Base-by-base conservation (phyloP, 2,797 vertebrate genomes). In the Petrocephalus sullivani region DNA sequence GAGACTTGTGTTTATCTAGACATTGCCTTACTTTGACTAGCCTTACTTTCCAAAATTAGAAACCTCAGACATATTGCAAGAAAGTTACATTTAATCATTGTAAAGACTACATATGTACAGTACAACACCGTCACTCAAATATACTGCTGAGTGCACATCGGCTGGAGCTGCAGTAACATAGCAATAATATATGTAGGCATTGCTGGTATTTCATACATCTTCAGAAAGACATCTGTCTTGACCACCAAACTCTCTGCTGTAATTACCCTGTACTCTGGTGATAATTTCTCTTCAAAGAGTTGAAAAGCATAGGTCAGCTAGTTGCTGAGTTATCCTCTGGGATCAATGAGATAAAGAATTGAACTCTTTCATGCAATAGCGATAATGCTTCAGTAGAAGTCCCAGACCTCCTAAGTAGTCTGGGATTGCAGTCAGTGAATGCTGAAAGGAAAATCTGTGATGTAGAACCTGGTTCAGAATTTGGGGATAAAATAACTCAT, bases 391-490 rank as follows among this genome's bases (percentile, higher is more conserved):
- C 14, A 58, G n/a, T 86, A 41, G 56, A 86, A 41, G 54, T 14
- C 8, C 33, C 81, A 58, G 56, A 86, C 53, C 53, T 46, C 84
- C 37, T 37, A 57, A 37, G 2, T 16, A 85, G 83, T 33, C 28
- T 60, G 56, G 84, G 19, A 83, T 83, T 83, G 19, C 81, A 54
- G 21, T 83, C n/a, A 54, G 81, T 51, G 81, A 83, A 60, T 86
- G 14, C n/a, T n/a, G 5, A 33, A 86, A 58, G 23, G 28, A 60
- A 86, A 58, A 37, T 57, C 37, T 37, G 33, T 56, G 53, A 21
- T 56, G 64, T 58, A 58, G 8, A 46, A 54, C 28, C 46, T 57
- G 5, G 33, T 86, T 60, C 56, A 21, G 54, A 33, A 60, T 56
- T 58, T 86, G 54, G 1, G 56, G 56, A 37, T 85, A n/a, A 57